Evolutionary conservation across 2,888 invertebrate genomes (phyloP), one percentile per base, ranked within the genome.

Genomic region (Oscheius sp.): DNA sequence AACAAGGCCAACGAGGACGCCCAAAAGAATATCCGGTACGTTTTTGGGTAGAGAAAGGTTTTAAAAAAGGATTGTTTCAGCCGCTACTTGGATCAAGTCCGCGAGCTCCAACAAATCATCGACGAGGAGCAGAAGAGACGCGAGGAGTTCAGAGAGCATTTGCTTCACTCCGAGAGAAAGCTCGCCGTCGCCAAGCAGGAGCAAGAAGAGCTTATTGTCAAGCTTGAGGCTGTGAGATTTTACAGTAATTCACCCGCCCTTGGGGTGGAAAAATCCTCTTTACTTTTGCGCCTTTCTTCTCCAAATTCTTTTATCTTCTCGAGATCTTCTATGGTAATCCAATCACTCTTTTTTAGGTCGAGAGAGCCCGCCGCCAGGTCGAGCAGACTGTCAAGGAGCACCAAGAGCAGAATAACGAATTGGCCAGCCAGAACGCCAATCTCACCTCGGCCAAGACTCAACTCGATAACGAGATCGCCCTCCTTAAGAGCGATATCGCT

Each of bases 121-220:
- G 98, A 98, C 88, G 97, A 98, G 88, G 98, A 98, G 91, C 96
- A 96, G 90, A 92, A 97, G 84, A 93, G 95, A 75, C 93, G 96
- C 84, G 96, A 97, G 87, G 97, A 98, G 89, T 95, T 96, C 88
- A 93, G 97, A 53, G 84, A 85, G 77, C 76, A 88, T 93, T 95
- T 83, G 92, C 96, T 86, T 93, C 94, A 88, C 95, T 95, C 90
- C 95, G 98, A 89, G 91, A 97, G 86, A 96, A 98, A 82, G 63
- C 73, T 82, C 65, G 81, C 82, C 12, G 78, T 78, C 39, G 82
- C 82, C 71, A 84, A 85, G 71, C 79, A 82, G 53, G 85, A 86
- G 58, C 83, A 84, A 61, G 89, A 86, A 63, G 98, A 98, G 90
- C 93, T 96, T 85, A 93, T 96, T 88, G 94, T 95, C 72, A 93